Evolutionary conservation across 1,140 invertebrate species (phyloP), one percentile per base, ranked within the genome.

Genomic region (Drosophila suzukii): DNA sequence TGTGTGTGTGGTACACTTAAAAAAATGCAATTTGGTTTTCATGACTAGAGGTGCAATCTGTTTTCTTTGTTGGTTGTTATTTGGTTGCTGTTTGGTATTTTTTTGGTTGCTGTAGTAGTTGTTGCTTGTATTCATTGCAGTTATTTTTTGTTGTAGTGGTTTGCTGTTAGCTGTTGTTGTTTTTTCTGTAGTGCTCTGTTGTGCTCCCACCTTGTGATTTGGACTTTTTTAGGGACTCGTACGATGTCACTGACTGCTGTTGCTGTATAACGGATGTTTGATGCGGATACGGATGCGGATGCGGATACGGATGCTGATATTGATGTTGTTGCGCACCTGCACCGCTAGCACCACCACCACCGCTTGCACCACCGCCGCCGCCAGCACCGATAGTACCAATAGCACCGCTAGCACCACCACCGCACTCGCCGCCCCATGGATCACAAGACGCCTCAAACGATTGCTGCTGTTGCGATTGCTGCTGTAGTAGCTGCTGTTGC

Each of bases 201-300:
- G 80, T 88, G 94, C 96, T 95, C 94, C 96, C 97, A 96, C 96
- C 96, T 96, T 97, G 96, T 93, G 95, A 96, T 93, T 96, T 96
- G 92, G 96, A 96, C 90, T 95, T 95, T 91, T 96, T 94, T 92
- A 91, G 74, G 66, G 85, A 88, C 71, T 91, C 90, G 78, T 75
- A 89, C 77, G 84, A 89, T 78, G 84, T 84, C 84, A 89, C 84
- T 71, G 80, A 89, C 80, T 84, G 84, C 73, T 88, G 84, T 77
- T 88, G 83, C 57, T 86, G 83, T 74, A 88, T 83, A 60, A 88
- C 79, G 72, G 79, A 89, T 88, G 83, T 83, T 79, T 80, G 83
- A 86, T 86, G 83, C 75, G 61, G 65, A 78, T 78, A 59, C 74
- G 63, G 74, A 84, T 84, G 74, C 78, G 57, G 62, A 77, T 82